Evolutionary conservation across 2,113 vertebrate species (phyloP), one percentile per base, ranked within the genome.

Genomic region (Dromas ardeola): DNA sequence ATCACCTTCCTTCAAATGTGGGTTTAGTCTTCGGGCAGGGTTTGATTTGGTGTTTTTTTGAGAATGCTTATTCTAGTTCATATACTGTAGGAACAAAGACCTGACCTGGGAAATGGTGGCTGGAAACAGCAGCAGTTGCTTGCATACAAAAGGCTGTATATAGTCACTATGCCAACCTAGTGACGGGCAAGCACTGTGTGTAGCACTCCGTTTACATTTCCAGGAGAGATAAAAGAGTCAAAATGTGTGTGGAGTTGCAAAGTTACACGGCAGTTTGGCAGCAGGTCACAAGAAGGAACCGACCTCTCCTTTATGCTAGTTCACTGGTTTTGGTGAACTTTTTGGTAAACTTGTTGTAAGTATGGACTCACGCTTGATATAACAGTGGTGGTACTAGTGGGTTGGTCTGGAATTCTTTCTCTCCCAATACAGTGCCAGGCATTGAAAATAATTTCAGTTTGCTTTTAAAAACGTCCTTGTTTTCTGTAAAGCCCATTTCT

Each of bases 321-420:
- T 72, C n/a, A 10, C 40, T 7, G 6, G 1, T 29, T 67, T 72
- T 40, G 45, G 34, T 53, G 52, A 85, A 65, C 30, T 29, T 61
- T 84, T 42, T 61, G n/a, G 40, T 30, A 62, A 73, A 58, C 30
- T 22, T 15, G 19, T 74, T 66, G 26, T 45, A 45, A 38, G 13
- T 15, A 16, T 17, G 9, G 32, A 26, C 17, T 27, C 0, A 0
- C 1, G 1, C 9, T 34, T 59, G 22, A 15, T 21, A 1, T 9
- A 45, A 36, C 30, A 27, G 18, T 30, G 32, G n/a, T 22, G 26
- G 25, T n/a, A 36, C 19, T 15, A 30, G 14, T 9, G 30, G 15
- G 3, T 43, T 70, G 23, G 27, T 63, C 50, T 53, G n/a, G 5
- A 53, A 47, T 70, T 58, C 36, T 79, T 86, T 66, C 11, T 81